These are phyloP conservation scores for Caerostris extrusa DNA, from an alignment of 1,140 invertebrate genomes.

Conservation along the genomic window DNA sequence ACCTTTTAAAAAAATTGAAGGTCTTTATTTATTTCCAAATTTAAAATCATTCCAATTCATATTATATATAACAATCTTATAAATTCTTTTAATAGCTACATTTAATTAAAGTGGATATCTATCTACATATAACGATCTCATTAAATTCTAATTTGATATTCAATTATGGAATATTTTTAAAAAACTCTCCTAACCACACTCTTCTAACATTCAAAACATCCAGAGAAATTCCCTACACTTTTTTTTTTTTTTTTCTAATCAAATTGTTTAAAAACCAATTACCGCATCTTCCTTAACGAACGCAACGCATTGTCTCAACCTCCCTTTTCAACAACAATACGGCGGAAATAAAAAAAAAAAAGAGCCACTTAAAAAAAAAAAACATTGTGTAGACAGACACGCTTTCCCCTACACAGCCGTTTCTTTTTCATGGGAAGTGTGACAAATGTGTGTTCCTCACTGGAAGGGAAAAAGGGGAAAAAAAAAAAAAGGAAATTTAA, in stretches of 20 bases:
- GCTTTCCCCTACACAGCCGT: neutral
- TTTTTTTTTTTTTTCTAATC: neutral
- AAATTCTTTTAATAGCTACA: too few relatives aligned
- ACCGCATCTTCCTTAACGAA: neutral
- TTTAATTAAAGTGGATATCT: too few relatives aligned
- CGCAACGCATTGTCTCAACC: neutral
- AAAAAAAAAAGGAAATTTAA: neutral
- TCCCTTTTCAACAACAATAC: neutral
- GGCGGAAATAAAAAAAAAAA: neutral
- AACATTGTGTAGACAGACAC: neutral
- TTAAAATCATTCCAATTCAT: too few relatives aligned
- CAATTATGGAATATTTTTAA: neutral
- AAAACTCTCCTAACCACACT: too few relatives aligned
- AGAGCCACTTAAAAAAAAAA: neutral
- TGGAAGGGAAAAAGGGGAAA: neutral
- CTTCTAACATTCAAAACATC: neutral
- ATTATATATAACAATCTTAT: too few relatives aligned
- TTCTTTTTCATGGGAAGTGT: constrained; percentile 42
- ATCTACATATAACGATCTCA: neutral
- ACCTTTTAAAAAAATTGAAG: too few relatives aligned
- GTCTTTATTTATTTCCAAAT: too few relatives aligned
- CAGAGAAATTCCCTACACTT: neutral
- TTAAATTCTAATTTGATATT: neutral
- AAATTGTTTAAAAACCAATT: constrained; percentile 57
- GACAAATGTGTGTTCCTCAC: constrained; percentile 7